phyloP scores from a whole-genome alignment of 2,113 vertebrate genomes.

The Pipra filicauda region DNA sequence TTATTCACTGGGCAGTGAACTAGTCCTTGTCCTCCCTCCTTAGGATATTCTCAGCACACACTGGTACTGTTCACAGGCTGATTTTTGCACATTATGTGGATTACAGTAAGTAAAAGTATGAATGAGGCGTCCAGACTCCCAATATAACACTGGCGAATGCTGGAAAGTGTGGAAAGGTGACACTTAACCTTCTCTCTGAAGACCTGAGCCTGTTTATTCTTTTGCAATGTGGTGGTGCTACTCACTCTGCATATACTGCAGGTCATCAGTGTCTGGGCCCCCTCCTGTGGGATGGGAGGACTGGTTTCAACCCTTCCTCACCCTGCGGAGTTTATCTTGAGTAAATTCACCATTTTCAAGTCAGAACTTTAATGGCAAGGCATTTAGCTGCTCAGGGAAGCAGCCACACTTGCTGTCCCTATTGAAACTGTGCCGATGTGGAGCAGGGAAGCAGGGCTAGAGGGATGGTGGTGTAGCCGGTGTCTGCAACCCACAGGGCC shows the following conservation, averaged over 20 bases:
- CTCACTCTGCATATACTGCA: accelerated
- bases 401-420: background rate
- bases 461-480: accelerated
- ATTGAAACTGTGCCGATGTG: background rate
- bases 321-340: accelerated
- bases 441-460: background rate
- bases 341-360: background rate
- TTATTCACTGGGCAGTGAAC: background rate
- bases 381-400: background rate
- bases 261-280: background rate
- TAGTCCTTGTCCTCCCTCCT: background rate
- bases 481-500: background rate
- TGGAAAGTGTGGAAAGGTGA: background rate
- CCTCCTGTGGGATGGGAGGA: background rate
- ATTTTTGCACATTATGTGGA: background rate
- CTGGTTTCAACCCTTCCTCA: background rate
- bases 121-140: background rate
- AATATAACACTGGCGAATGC: background rate
- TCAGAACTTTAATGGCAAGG: background rate
- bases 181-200: background rate
- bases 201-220: background rate
- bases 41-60: accelerated
- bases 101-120: background rate
- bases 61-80: background rate
- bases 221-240: accelerated